Conservation (phyloP, 2,797 vertebrate genomes). For the Sciurus vulgaris region DNA sequence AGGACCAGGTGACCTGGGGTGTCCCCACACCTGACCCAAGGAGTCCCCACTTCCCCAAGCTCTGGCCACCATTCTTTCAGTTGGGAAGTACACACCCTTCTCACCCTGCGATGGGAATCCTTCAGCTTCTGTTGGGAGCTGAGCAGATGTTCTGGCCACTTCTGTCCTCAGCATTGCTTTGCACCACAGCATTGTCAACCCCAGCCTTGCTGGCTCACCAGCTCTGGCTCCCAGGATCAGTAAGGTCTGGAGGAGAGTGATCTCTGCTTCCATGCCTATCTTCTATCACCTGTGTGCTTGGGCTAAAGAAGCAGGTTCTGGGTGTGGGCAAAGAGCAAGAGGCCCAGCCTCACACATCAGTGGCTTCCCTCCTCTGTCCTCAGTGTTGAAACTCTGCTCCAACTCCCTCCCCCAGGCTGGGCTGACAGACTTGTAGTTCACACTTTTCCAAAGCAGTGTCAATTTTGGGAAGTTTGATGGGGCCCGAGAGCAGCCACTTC, state of each 20-base stretch:
- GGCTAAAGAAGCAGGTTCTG: background rate
- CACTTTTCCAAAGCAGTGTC: conserved; percentile 87
- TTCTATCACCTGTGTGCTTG: fast-evolving
- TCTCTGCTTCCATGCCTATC: background rate
- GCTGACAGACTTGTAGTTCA: conserved; percentile 85
- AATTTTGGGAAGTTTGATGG: conserved; percentile 85
- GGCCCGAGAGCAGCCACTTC: conserved; percentile 86
- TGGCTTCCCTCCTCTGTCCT: conserved; percentile 71
- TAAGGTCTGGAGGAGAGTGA: background rate
- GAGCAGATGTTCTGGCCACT: too few species aligned
- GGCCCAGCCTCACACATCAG: background rate
- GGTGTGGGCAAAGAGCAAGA: background rate
- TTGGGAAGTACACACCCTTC: background rate
- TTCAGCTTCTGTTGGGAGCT: background rate
- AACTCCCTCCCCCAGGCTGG: conserved; percentile 48
- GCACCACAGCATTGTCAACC: background rate
- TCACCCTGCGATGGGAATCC: background rate
- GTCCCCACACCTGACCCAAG: background rate
- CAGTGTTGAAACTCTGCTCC: conserved; percentile 63
- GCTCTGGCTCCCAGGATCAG: background rate
- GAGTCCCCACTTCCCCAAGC: background rate
- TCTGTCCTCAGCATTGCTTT: background rate
- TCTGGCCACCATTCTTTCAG: background rate
- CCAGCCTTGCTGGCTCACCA: background rate
- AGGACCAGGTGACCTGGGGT: background rate